Evolutionary conservation across 2,888 invertebrate species (phyloP).

Genomic region (Theretra japonica): DNA sequence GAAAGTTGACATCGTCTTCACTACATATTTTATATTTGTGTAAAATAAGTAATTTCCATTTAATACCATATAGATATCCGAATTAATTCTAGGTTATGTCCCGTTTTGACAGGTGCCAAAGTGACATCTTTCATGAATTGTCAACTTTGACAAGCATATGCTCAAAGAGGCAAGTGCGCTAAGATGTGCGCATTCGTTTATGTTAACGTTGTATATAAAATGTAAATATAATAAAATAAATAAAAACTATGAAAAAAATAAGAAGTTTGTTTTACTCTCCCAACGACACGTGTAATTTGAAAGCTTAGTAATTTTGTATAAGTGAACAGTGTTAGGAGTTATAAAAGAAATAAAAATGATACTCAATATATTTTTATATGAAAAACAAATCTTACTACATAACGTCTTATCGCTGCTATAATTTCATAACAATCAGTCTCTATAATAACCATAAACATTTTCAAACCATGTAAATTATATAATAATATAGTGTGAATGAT

Average conservation of each 20-base stretch:
- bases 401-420: slow-evolving; percentile 8
- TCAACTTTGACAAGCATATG: slow-evolving; percentile 49
- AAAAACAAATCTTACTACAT: slow-evolving; percentile 6
- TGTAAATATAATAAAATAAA: slow-evolving; percentile 80
- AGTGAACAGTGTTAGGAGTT: not conserved
- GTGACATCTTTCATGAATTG: slow-evolving; percentile 33
- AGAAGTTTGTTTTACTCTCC: slow-evolving; percentile 33
- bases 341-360: not conserved
- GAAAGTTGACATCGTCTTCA: slow-evolving; percentile 32
- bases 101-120: slow-evolving; percentile 1
- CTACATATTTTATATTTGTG: not conserved
- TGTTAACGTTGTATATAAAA: slow-evolving; percentile 79
- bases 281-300: slow-evolving; percentile 13
- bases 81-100: not conserved
- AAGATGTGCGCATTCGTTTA: slow-evolving; percentile 65
- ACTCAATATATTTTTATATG: slow-evolving; percentile 11
- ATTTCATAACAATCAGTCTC: slow-evolving; percentile 24
- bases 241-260: slow-evolving; percentile 74
- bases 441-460: not conserved
- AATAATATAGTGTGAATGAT: not conserved
- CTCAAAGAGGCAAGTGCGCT: slow-evolving; percentile 71
- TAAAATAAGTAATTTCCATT: not conserved
- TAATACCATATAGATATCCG: not conserved
- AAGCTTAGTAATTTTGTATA: not conserved
- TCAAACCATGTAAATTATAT: not conserved